Evolutionary conservation across 2,797 vertebrate species (phyloP).

Genomic region (Vipera latastei): DNA sequence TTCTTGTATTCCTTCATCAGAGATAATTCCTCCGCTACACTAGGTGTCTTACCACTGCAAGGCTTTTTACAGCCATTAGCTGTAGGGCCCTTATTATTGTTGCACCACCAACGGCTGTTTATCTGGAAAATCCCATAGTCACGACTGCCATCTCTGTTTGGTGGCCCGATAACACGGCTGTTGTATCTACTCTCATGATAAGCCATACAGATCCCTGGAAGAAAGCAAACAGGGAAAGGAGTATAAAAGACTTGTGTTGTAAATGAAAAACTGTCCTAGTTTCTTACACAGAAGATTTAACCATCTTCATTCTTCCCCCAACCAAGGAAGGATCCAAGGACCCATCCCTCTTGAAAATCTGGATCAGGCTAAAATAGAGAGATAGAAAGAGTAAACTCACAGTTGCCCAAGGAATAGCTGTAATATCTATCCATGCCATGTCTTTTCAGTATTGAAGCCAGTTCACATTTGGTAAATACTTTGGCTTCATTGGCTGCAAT

Average conservation of each 20-base stretch:
- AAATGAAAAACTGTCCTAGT: not conserved
- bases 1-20: not conserved
- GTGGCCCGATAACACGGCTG: not conserved
- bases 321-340: not conserved
- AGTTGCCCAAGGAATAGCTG: not conserved
- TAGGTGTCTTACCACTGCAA: not conserved
- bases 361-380: not conserved
- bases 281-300: not conserved
- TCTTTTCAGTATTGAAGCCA: not conserved
- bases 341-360: not conserved
- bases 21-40: not conserved
- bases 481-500: not conserved
- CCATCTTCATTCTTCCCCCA: not conserved
- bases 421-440: rapidly evolving
- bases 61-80: not conserved
- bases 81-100: not conserved
- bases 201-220: not conserved
- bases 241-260: not conserved
- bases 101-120: constrained; percentile 77
- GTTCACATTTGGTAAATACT: not conserved
- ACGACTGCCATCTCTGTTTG: not conserved
- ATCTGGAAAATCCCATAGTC: constrained; percentile 81
- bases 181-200: not conserved
- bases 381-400: not conserved
- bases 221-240: not conserved